A percentile compares a stretch with the other conserved stretches of the same genome.
phyloP scores from a whole-genome alignment of 1,140 invertebrate genomes.

The Brachionus rotundiformis region DNA sequence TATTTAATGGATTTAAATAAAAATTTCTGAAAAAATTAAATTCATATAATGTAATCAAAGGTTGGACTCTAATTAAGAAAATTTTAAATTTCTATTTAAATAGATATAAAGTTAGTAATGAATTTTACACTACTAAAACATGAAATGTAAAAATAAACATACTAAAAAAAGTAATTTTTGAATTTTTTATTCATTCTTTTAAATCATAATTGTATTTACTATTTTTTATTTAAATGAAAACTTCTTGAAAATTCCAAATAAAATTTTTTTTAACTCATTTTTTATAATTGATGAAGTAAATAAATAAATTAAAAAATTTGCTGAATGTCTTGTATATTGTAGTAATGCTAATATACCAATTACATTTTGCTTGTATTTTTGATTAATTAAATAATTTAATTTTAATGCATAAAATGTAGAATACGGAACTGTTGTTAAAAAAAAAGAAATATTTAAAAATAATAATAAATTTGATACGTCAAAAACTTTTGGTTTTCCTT shows the following conservation, averaged over 20 bases:
- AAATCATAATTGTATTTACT: too few relatives aligned
- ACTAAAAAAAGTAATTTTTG: too few relatives aligned
- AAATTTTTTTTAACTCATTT: constrained; percentile 7
- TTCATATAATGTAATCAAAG: too few relatives aligned
- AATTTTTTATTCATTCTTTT: too few relatives aligned
- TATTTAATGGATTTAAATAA: too few relatives aligned
- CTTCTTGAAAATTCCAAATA: not conserved
- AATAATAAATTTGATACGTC: not conserved
- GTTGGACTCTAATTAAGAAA: too few relatives aligned
- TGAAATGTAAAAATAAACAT: too few relatives aligned
- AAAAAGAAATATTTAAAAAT: not conserved
- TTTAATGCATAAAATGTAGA: not conserved
- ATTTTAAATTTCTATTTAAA: too few relatives aligned
- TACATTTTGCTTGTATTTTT: not conserved
- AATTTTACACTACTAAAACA: too few relatives aligned
- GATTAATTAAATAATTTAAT: not conserved
- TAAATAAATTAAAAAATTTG: constrained; percentile 28
- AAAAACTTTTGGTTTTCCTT: not conserved
- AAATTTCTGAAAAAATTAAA: too few relatives aligned
- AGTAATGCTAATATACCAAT: not conserved
- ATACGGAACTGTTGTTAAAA: constrained; percentile 26
- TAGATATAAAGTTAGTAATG: too few relatives aligned
- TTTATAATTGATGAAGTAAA: not conserved
- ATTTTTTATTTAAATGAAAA: too few relatives aligned
- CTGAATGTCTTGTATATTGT: constrained; percentile 11